Base-by-base conservation (phyloP, 2,888 invertebrate genomes). In the Adelognathus sp. region DNA sequence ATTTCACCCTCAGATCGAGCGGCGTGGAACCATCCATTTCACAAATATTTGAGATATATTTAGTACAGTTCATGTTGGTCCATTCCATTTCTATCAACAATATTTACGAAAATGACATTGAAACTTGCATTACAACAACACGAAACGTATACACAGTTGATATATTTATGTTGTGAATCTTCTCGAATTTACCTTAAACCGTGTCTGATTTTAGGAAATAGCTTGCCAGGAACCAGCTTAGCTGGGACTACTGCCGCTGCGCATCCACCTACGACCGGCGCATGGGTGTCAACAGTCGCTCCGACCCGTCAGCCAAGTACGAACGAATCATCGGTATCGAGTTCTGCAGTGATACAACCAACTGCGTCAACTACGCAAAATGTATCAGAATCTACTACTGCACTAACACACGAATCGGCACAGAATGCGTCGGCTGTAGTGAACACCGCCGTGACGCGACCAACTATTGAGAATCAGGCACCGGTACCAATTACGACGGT, bases 81-180 rank as follows among this genome's bases (percentile, higher is more conserved):
- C 71, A 52, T 46, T 60, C 2, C 36, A 14, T 18, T 21, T 29
- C 16, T n/a, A 31, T 70, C 14, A 31, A n/a, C 5, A n/a, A 70
- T 50, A 66, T 66, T 66, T 33, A 66, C 33, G 44, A 29, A 52
- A n/a, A n/a, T n/a, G n/a, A 66, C 36, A 3, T 36, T 36, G 36
- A 36, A n/a, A 36, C 36, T n/a, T 36, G 9, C n/a, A 36, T 36
- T 11, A 36, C 36, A 11, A 36, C 36, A 2, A n/a, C 2, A 36
- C 36, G 36, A 21, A 9, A 16, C 6, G 21, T 21, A 11, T 3
- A 46, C 9, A 36, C 16, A 16, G 18, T 21, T 21, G 18, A 1
- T 21, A 2, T 3, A 9, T 18, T 21, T 9, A 3, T n/a, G 0
- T 46, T 46, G 21, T 46, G 9, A 21, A 14, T 11, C 11, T 1